These are phyloP conservation scores for Leptopilina boulardi DNA, from an alignment of 1,140 invertebrate genomes.

Conservation along the genomic window DNA sequence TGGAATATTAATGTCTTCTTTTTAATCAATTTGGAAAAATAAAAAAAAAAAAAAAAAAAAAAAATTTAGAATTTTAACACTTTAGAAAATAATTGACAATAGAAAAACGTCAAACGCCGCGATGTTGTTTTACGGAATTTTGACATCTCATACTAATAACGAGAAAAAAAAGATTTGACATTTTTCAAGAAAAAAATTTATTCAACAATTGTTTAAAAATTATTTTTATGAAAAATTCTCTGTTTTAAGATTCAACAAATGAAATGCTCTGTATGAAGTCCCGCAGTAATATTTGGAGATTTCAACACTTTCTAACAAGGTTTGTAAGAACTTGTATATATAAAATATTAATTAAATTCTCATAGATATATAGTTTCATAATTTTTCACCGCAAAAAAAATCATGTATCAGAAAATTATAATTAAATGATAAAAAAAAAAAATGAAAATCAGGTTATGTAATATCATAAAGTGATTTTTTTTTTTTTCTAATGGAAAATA, in stretches of 20 bases:
- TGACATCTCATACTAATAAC: slow-evolving; percentile 52
- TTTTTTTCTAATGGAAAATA: neutral
- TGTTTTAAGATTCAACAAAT: slow-evolving; percentile 55
- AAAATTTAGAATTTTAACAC: neutral
- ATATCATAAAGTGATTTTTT: too few relatives aligned
- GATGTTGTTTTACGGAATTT: slow-evolving; percentile 52
- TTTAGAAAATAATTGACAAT: slow-evolving; percentile 44
- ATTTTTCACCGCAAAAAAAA: too few relatives aligned
- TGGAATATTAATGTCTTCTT: neutral
- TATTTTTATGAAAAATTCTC: slow-evolving; percentile 60
- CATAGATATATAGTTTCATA: too few relatives aligned
- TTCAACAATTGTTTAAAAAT: neutral
- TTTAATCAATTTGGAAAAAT: too few relatives aligned
- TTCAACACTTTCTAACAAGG: slow-evolving; percentile 55
- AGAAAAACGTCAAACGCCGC: slow-evolving; percentile 45
- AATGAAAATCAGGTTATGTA: too few relatives aligned
- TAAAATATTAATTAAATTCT: neutral
- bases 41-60: neutral
- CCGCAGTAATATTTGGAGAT: slow-evolving; percentile 45
- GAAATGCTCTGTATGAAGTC: slow-evolving; percentile 65
- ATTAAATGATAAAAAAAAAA: too few relatives aligned
- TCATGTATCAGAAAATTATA: too few relatives aligned
- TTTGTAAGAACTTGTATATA: slow-evolving; percentile 34
- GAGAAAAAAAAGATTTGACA: slow-evolving; percentile 35
- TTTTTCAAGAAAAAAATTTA: slow-evolving; percentile 42